Base-by-base conservation (phyloP, 2,113 vertebrate species). In the Oceanodroma tethys region DNA sequence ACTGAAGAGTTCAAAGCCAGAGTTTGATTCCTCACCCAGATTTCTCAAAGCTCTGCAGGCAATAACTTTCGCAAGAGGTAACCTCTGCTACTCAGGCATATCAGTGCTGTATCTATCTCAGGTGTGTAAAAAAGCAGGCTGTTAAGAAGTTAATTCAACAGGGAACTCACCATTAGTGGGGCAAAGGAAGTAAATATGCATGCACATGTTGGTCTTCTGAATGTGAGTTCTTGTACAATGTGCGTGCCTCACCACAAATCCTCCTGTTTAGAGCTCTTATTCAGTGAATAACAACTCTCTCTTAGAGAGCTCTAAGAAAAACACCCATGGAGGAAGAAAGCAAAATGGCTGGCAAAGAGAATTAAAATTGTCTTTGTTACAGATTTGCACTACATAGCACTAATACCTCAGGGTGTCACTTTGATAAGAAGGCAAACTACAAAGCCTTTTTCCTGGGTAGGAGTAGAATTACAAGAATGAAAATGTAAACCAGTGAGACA, bases 131-230 rank as follows among this genome's bases (percentile, higher is more conserved):
- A 56, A 58, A 14, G 0, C 21, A 71, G 19, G 12, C 11, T 70
- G 36, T 13, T 50, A 65, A n/a, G 45, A 68, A 73, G 6, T 16
- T 53, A 20, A 34, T 72, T 85, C 19, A 70, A 30, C 9, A 70
- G 22, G 34, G 13, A 80, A 10, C 7, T 80, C 59, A 38, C 15
- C 40, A 25, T 14, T 17, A 21, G 25, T 11, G 36, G 6, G 10
- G 15, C 4, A 78, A 66, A 83, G 17, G n/a, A 81, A 71, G 16
- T 40, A 71, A 91, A 38, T 26, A 11, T 6, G 4, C 19, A 40
- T 5, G 12, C 19, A 47, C 1, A 0, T 3, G 13, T 25, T 74
- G 10, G 26, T 7, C 47, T 42, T 58, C 68, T 65, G 34, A 50
- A 86, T 2, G 2, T 7, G 36, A 78, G 42, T 32, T 56, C 48